Percentiles rank a stretch among this genome's conserved stretches.
phyloP scores from a whole-genome alignment of 2,113 vertebrate species.

The Passer domesticus region DNA sequence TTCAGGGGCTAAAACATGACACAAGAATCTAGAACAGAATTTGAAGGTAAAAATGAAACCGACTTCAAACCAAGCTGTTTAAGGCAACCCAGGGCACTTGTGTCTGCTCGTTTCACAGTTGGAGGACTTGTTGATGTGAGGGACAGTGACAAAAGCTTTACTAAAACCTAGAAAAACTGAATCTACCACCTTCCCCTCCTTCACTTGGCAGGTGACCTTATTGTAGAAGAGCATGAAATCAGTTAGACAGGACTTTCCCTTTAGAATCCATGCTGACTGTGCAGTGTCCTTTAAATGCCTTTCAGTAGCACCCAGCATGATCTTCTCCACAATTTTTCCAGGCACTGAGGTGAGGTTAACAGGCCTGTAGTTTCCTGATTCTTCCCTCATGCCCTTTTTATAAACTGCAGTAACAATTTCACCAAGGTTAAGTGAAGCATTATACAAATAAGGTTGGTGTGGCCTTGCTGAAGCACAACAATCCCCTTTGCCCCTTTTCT shows the following conservation, averaged over 20 bases:
- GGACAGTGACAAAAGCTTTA: background rate
- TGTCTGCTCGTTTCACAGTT: background rate
- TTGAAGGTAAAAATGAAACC: rapidly evolving
- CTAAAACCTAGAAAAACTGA: background rate
- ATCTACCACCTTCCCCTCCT: background rate
- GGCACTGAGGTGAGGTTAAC: background rate
- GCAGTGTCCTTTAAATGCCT: background rate
- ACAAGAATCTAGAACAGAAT: background rate
- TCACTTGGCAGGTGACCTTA: background rate
- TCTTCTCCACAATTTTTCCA: background rate
- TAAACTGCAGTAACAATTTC: background rate
- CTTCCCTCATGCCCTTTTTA: background rate
- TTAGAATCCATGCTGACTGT: background rate
- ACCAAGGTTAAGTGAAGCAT: background rate
- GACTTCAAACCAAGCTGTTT: background rate
- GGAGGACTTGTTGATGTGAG: background rate
- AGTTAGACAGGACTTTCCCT: background rate
- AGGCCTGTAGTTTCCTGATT: background rate
- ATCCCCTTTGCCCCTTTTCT: background rate
- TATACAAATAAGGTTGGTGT: background rate
- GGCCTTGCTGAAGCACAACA: background rate
- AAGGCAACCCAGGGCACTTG: background rate
- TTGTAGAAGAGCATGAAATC: background rate
- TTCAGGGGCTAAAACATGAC: background rate
- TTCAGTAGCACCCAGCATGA: background rate